Evolutionary conservation across 2,888 invertebrate genomes (phyloP).

Genomic region (Linyphia triangularis): DNA sequence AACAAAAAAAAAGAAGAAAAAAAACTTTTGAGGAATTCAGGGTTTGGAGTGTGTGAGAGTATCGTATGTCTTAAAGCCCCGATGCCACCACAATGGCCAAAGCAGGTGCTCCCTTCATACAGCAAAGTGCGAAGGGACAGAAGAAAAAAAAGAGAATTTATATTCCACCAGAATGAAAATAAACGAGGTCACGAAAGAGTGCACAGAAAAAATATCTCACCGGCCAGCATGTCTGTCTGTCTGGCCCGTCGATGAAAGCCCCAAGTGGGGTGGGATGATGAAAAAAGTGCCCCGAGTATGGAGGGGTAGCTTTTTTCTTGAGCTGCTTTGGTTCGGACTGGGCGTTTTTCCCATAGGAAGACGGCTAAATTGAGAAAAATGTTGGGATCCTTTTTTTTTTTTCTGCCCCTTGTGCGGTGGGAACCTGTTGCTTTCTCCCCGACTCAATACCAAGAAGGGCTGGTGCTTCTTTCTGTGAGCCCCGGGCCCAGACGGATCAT

Average conservation of each 20-base stretch:
- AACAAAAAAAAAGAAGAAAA: background rate
- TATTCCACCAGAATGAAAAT: conserved; percentile 54
- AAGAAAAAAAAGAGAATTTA: conserved; percentile 14
- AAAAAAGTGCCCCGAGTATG: conserved; percentile 24
- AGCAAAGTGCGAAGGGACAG: conserved; percentile 4
- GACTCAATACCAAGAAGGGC: conserved; percentile 64
- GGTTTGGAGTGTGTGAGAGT: conserved; percentile 2
- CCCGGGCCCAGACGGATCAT: conserved; percentile 38
- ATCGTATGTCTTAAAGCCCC: conserved; percentile 2
- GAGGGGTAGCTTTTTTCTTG: conserved; percentile 17
- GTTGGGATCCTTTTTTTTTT: conserved; percentile 28
- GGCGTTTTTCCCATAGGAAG: conserved; percentile 72
- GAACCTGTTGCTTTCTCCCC: conserved; percentile 69
- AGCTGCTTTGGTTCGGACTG: too few species aligned
- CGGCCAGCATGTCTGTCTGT: conserved; percentile 3
- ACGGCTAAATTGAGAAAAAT: conserved; percentile 65
- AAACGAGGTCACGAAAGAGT: conserved; percentile 62
- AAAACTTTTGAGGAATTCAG: background rate
- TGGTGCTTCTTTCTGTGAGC: conserved; percentile 10
- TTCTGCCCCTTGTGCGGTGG: conserved; percentile 27
- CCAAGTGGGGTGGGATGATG: conserved; percentile 3
- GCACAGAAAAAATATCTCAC: conserved; percentile 13
- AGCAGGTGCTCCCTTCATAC: conserved; percentile 33
- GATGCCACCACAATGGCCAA: conserved; percentile 14
- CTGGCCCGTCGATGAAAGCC: conserved; percentile 13